A percentile compares a stretch with the other conserved stretches of the same genome.
These are phyloP conservation scores for Pavo muticus DNA, from an alignment of 2,113 vertebrate species.

Conservation along the genomic window DNA sequence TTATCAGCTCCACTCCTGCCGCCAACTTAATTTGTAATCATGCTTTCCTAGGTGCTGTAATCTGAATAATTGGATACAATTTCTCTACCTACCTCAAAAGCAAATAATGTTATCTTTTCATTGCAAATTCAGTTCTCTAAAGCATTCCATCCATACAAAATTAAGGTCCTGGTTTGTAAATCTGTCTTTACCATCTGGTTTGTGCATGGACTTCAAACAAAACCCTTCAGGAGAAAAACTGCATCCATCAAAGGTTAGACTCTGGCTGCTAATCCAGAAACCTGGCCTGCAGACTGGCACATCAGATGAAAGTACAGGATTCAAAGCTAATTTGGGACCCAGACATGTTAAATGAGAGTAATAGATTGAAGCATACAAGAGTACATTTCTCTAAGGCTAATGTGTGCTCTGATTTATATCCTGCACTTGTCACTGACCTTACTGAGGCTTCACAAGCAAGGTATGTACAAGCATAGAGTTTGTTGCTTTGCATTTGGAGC, in stretches of 20 bases:
- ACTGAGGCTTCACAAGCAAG: neutral
- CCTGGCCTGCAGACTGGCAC: neutral
- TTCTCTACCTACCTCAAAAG: neutral
- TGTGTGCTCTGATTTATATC: neutral
- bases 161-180: neutral
- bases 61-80: neutral
- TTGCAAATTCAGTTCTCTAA: neutral
- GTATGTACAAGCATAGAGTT: neutral
- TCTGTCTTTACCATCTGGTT: conserved; percentile 4
- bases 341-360: neutral
- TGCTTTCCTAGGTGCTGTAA: neutral
- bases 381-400: neutral
- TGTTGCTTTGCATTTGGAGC: neutral
- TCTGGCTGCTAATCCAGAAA: neutral
- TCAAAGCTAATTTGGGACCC: neutral
- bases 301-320: conserved; percentile 7
- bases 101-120: neutral
- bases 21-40: neutral
- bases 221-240: neutral
- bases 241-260: neutral
- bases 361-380: neutral
- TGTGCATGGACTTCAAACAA: neutral
- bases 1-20: neutral
- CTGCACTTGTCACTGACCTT: neutral
- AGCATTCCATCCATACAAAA: neutral